Conservation (phyloP, 2,797 vertebrate genomes). For the Adelosebastes latens region DNA sequence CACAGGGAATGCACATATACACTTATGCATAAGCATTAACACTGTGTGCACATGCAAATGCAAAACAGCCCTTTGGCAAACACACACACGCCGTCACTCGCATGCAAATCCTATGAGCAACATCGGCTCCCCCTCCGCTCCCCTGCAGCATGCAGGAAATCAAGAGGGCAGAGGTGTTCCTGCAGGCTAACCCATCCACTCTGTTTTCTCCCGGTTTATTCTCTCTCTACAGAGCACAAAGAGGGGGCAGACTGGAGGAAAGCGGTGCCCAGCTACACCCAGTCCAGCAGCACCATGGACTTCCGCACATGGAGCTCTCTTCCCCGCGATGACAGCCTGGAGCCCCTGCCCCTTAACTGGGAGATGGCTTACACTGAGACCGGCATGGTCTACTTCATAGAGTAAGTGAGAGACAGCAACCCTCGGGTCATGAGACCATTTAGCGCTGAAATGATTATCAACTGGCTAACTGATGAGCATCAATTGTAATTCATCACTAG, state of each 20-base stretch:
- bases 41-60: conserved; percentile 56
- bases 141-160: conserved; percentile 26
- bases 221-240: conserved; percentile 78
- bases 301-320: conserved; percentile 91
- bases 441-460: background rate
- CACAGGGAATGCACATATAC: conserved; percentile 18
- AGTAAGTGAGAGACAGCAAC: conserved; percentile 85
- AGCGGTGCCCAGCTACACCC: conserved; percentile 88
- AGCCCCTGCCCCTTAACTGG: conserved; percentile 95
- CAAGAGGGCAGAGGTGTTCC: conserved; percentile 37
- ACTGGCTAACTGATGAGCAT: background rate
- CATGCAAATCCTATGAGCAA: conserved; percentile 75
- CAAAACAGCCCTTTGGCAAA: conserved; percentile 54
- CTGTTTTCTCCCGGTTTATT: conserved; percentile 9
- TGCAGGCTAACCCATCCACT: conserved; percentile 33
- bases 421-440: background rate
- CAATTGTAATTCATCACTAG: background rate
- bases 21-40: conserved; percentile 10
- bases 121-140: conserved; percentile 19
- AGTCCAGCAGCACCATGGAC: conserved; percentile 94
- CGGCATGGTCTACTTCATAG: conserved; percentile 99
- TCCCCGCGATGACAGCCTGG: conserved; percentile 92
- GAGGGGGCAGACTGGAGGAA: conserved; percentile 81
- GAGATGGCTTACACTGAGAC: conserved; percentile 99
- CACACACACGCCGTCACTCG: conserved; percentile 25